Evolutionary conservation across 2,888 invertebrate species (phyloP), one percentile per base, ranked within the genome.

Genomic region (Xiphydria camelus): DNA sequence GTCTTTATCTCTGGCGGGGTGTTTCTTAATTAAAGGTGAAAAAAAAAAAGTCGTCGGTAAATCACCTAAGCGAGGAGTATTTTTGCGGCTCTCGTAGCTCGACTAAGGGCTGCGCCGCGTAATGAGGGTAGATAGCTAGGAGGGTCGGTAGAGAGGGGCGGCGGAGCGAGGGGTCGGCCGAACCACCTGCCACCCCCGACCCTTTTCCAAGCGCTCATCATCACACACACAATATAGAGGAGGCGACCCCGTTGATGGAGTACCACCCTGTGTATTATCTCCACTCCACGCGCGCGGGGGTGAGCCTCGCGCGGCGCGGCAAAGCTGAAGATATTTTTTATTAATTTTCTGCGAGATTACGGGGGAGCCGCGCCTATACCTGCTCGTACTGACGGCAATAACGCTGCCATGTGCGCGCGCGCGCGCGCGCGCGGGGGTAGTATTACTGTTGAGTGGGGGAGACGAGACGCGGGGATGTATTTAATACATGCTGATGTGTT

Each of bases 11-110:
- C 10, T 5, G 26, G 26, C 14, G 5, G n/a, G 26, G 26, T 7
- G 32, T 43, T 35, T 43, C 43, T 43, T 43, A 43, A 43, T 43
- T 43, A 43, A 43, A 38, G 43, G 43, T 43, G 37, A 29, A 38
- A 37, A 6, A 26, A 26, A 23, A n/a, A 38, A 43, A 43, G 37
- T 43, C 36, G 36, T 26, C 29, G 29, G 38, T 43, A 36, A 43
- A 43, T 43, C 43, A 43, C 37, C 43, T 36, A 31, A 43, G 43
- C 29, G 36, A 38, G 29, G 36, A 31, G 37, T 43, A 43, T 43
- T 43, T 43, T 43, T 43, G 43, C 37, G 43, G 43, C 26, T 36
- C 43, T 42, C 35, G 36, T 35, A 35, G 26, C 10, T 14, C 26
- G 26, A 26, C 42, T 42, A 25, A 42, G 42, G 42, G 42, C 34